These are phyloP conservation scores for Mamestra brassicae DNA, from an alignment of 2,888 invertebrate species.

Conservation along the genomic window DNA sequence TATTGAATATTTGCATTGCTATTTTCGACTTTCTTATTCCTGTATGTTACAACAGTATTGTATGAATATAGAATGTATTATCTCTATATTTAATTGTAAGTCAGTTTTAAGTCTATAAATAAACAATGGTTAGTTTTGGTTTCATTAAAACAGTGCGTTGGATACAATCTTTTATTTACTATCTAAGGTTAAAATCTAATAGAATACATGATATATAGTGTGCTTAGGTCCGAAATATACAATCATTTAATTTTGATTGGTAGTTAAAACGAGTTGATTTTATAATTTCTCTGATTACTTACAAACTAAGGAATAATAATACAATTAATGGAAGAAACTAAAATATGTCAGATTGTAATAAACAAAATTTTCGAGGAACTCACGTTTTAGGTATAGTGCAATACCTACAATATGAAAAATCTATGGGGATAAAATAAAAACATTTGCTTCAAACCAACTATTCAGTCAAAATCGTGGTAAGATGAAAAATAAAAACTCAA, in stretches of 20 bases:
- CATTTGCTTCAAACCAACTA: constrained; percentile 53
- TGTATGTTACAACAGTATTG: background rate
- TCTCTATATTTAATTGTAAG: constrained; percentile 9
- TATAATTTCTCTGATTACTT: constrained; percentile 79
- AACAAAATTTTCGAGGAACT: constrained; percentile 75
- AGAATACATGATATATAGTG: constrained; percentile 85
- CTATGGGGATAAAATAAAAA: constrained; percentile 55
- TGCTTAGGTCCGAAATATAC: constrained; percentile 87
- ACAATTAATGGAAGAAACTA: constrained; percentile 85
- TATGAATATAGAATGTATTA: constrained; percentile 11
- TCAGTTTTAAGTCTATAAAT: background rate
- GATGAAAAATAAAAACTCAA: constrained; percentile 52
- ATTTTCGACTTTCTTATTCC: background rate
- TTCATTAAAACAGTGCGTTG: constrained; percentile 60
- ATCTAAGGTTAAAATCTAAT: constrained; percentile 78
- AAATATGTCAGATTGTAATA: constrained; percentile 73
- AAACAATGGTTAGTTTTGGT: background rate
- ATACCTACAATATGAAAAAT: constrained; percentile 53
- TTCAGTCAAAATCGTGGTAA: constrained; percentile 42
- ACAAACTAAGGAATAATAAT: constrained; percentile 79
- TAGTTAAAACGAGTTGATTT: constrained; percentile 85
- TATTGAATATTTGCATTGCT: constrained; percentile 10
- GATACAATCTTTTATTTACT: constrained; percentile 78
- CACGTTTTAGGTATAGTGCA: constrained; percentile 49
- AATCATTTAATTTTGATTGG: constrained; percentile 86